A percentile compares a stretch with the other conserved stretches of the same genome.
Conservation (phyloP, 2,888 invertebrate genomes). For the Thereva nobilitata region DNA sequence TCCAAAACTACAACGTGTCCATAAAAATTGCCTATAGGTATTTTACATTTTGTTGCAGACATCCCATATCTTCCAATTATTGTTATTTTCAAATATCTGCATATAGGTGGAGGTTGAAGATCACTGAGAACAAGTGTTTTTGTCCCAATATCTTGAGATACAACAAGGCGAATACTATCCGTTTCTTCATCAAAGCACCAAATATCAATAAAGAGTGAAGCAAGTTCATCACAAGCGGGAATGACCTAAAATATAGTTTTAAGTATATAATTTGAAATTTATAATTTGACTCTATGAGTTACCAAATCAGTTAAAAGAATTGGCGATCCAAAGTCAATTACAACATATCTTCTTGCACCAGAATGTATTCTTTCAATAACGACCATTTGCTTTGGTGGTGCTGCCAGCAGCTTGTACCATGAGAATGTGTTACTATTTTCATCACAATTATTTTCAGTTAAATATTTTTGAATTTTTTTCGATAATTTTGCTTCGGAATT, state of each 20-base stretch:
- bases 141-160: constrained; percentile 84
- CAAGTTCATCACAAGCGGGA: constrained; percentile 78
- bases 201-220: constrained; percentile 85
- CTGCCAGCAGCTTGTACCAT: constrained; percentile 77
- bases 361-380: constrained; percentile 94
- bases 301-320: constrained; percentile 83
- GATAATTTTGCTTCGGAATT: constrained; percentile 43
- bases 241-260: constrained; percentile 61
- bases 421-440: constrained; percentile 57
- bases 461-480: constrained; percentile 45
- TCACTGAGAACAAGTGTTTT: constrained; percentile 85
- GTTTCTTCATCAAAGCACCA: constrained; percentile 87
- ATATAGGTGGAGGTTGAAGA: constrained; percentile 87
- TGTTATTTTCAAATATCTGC: constrained; percentile 88
- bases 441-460: constrained; percentile 44
- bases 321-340: constrained; percentile 87
- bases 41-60: constrained; percentile 86
- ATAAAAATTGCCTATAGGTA: constrained; percentile 91
- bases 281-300: constrained; percentile 40
- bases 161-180: constrained; percentile 81
- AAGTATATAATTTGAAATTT: constrained; percentile 16
- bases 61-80: constrained; percentile 90
- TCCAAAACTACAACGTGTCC: constrained; percentile 83
- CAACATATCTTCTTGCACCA: constrained; percentile 88
- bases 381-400: constrained; percentile 82